phyloP scores from a whole-genome alignment of 2,113 vertebrate genomes.

The Bagarius yarrelli region DNA sequence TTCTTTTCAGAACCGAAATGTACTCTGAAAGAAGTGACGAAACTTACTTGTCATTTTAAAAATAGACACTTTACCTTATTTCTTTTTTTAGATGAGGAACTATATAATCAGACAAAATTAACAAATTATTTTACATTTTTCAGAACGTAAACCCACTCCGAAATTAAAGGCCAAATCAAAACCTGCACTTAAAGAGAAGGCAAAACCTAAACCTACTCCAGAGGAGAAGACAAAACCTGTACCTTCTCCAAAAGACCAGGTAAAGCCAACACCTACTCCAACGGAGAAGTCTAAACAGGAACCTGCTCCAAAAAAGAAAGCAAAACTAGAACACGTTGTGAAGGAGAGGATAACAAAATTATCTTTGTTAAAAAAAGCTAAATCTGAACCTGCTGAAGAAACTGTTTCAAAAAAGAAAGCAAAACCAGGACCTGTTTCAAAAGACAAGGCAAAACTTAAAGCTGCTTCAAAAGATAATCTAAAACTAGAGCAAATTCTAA shows the following conservation, averaged over 20 bases:
- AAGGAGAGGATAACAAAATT: neutral
- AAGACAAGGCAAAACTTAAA: neutral
- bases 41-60: constrained; percentile 11
- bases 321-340: neutral
- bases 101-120: too few relatives aligned
- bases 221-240: constrained; percentile 22
- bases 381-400: neutral
- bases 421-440: constrained; percentile 30
- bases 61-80: neutral
- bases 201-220: neutral
- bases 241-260: neutral
- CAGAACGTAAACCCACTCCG: neutral
- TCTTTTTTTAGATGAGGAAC: too few relatives aligned
- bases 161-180: neutral
- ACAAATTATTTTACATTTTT: too few relatives aligned
- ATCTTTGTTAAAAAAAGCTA: neutral
- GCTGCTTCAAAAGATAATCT: neutral
- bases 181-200: neutral
- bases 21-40: constrained; percentile 20
- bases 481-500: neutral
- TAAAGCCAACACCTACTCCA: neutral
- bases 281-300: constrained; percentile 42
- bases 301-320: neutral
- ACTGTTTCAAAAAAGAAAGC: constrained; percentile 11
- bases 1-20: neutral